Conservation (phyloP, 2,888 invertebrate genomes). For the Lasioglossum vierecki region DNA sequence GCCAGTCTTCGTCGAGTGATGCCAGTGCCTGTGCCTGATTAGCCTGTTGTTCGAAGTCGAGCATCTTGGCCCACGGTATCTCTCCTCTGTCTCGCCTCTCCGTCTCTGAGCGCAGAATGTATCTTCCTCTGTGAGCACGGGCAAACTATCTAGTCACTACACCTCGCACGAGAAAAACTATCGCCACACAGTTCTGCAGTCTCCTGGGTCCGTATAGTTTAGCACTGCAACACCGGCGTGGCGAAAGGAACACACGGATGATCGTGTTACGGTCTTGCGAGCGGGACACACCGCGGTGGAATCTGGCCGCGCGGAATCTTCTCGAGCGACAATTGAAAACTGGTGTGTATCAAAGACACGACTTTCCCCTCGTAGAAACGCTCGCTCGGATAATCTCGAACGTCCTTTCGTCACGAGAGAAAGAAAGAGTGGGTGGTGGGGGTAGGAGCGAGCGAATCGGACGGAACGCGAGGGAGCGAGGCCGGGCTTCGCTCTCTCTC, state of each 20-base stretch:
- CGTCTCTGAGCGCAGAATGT: not conserved
- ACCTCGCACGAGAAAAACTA: conserved; percentile 24
- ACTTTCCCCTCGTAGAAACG: conserved; percentile 52
- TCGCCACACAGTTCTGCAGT: not conserved
- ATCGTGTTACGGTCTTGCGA: not conserved
- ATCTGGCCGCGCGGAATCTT: conserved; percentile 24
- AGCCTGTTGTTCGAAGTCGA: conserved; percentile 79
- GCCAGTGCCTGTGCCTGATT: conserved; percentile 77
- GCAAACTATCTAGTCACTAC: conserved; percentile 32
- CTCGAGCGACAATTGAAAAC: conserved; percentile 45
- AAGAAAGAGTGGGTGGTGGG: conserved; percentile 21
- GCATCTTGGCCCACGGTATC: conserved; percentile 66
- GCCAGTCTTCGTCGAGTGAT: conserved; percentile 77
- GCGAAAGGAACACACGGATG: not conserved
- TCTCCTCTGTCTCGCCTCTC: not conserved
- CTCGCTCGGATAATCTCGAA: conserved; percentile 53
- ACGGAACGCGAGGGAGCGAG: conserved; percentile 3
- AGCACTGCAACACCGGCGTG: not conserved
- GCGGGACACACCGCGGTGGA: not conserved
- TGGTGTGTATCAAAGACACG: conserved; percentile 46
- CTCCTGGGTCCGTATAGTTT: not conserved
- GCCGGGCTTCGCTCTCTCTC: not conserved
- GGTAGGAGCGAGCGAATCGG: conserved; percentile 11
- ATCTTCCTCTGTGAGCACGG: conserved; percentile 8
- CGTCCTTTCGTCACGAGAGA: conserved; percentile 53